Evolutionary conservation across 2,888 invertebrate genomes (phyloP).

Genomic region (Dicyrtomina minuta): DNA sequence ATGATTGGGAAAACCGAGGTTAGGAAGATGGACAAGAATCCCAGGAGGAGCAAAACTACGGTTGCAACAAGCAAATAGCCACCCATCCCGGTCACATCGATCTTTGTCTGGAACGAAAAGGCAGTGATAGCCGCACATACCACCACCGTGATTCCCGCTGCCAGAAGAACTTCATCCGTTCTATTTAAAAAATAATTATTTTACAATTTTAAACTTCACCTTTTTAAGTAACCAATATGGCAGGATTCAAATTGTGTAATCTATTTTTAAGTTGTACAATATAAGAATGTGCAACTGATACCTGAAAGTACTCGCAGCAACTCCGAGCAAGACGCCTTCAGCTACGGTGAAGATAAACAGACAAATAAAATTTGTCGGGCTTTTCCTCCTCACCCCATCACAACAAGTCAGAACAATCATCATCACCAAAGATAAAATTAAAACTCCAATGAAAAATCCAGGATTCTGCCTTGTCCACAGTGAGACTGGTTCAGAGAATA

Average conservation of each 20-base stretch:
- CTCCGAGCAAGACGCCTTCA: background rate
- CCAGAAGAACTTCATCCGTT: constrained; percentile 35
- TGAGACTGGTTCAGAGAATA: background rate
- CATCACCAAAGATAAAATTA: background rate
- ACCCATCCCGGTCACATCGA: constrained; percentile 78
- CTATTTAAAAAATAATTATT: background rate
- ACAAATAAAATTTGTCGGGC: background rate
- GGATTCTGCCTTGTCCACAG: background rate
- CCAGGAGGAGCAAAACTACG: constrained; percentile 75
- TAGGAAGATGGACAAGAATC: constrained; percentile 69
- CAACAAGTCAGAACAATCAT: background rate
- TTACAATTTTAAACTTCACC: too few relatives aligned
- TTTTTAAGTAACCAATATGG: too few relatives aligned
- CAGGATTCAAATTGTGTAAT: too few relatives aligned
- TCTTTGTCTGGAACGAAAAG: constrained; percentile 59
- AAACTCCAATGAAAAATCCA: background rate
- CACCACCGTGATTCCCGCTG: constrained; percentile 36
- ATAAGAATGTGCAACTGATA: too few relatives aligned
- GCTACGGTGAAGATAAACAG: background rate
- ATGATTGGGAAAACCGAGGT: constrained; percentile 55
- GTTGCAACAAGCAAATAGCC: constrained; percentile 74
- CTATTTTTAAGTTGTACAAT: too few relatives aligned
- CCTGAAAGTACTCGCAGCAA: background rate
- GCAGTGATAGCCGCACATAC: constrained; percentile 34
- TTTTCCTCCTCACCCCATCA: background rate